Base-by-base conservation (phyloP, 2,888 invertebrate species). In the Ethmia dodecea region DNA sequence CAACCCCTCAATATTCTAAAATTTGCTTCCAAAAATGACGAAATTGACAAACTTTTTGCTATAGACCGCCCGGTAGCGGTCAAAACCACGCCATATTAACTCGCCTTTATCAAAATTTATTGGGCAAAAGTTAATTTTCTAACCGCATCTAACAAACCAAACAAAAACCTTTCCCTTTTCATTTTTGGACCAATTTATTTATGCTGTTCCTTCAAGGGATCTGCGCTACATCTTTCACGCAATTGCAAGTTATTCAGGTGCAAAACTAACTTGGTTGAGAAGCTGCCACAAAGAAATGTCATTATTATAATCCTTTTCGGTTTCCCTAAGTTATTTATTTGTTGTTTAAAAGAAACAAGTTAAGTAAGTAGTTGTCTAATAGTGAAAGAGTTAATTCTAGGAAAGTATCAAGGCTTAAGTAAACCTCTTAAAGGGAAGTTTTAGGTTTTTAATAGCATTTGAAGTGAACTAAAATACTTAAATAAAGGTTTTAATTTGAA, bases 11-110 rank as follows among this genome's bases (percentile, higher is more conserved):
- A n/a, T n/a, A n/a, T n/a, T 1, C n/a, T n/a, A 22, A 22, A 9
- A 22, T 22, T 22, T 28, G n/a, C 26, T 32, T 15, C 25, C 32
- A 40, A 24, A 59, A 32, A 35, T 25, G 26, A 29, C 49, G 51
- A 45, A 52, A 60, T 55, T 56, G 11, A 26, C 11, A 11, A 11
- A 33, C 47, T 49, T 51, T 57, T 52, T 48, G 28, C 33, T 9
- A 11, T 6, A 44, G 80, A 72, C 80, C 80, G 76, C 80, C 80
- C 76, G 67, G 78, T 76, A 79, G 79, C 75, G 22, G 49, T 33
- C 47, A 40, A 44, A 47, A 36, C 35, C 43, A 64, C 55, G 67
- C 47, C 51, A 51, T 62, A 66, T 71, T 71, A 60, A 58, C 58
- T 47, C 16, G 27, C 55, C 44, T 55, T 72, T 75, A 73, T 74